These are phyloP conservation scores for Caenorhabditis sp. DNA, from an alignment of 2,888 invertebrate species.

Conservation along the genomic window DNA sequence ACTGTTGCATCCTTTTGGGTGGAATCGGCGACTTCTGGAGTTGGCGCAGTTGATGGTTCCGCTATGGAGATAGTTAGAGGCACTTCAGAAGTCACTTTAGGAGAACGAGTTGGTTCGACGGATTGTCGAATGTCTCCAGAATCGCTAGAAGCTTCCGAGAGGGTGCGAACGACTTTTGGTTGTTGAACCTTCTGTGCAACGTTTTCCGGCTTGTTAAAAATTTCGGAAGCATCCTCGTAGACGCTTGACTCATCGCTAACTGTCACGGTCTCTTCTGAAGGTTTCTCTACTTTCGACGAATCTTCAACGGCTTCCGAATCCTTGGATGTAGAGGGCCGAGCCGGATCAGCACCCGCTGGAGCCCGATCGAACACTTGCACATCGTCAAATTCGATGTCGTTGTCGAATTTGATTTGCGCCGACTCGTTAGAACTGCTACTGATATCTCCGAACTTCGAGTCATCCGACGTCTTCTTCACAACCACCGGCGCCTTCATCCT, in stretches of 20 bases:
- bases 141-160: background rate
- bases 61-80: too few relatives aligned
- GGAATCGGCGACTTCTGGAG: background rate
- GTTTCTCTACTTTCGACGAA: background rate
- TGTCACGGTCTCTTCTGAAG: background rate
- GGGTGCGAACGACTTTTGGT: background rate
- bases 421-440: background rate
- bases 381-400: background rate
- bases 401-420: background rate
- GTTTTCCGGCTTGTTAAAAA: background rate
- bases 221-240: background rate
- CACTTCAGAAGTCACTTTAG: background rate
- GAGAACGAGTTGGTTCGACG: background rate
- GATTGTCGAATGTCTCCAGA: background rate
- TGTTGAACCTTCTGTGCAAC: too few relatives aligned
- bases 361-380: background rate
- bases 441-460: background rate
- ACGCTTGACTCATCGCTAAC: background rate
- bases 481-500: slow-evolving; percentile 18
- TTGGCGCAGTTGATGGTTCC: too few relatives aligned
- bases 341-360: background rate
- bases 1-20: background rate
- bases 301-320: too few relatives aligned
- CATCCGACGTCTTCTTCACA: background rate
- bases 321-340: background rate